These are phyloP conservation scores for Danio jaintianensis DNA, from an alignment of 2,797 vertebrate species.

Conservation along the genomic window DNA sequence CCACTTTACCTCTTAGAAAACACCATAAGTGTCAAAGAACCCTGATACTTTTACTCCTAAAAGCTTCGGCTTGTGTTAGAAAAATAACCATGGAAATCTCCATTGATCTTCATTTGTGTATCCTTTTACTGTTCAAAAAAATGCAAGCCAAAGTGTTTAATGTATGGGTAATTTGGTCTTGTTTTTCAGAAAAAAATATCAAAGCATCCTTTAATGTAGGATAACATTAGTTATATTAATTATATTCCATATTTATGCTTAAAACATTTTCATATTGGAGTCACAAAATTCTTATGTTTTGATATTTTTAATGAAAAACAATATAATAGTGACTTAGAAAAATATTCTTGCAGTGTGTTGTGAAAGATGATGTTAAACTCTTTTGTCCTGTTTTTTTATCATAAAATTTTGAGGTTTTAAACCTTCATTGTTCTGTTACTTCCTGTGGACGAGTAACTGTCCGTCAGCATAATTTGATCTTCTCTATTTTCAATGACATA, in stretches of 20 bases:
- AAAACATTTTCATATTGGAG: not conserved
- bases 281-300: not conserved
- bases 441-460: constrained; percentile 19
- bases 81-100: not conserved
- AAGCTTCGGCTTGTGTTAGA: constrained; percentile 17
- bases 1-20: constrained; percentile 23
- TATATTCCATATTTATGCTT: not conserved
- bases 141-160: constrained; percentile 40
- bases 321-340: constrained; percentile 2
- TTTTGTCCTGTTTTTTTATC: not conserved
- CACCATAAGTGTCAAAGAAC: not conserved
- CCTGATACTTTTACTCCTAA: constrained; percentile 27
- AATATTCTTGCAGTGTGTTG: not conserved
- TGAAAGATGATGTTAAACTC: constrained; percentile 5
- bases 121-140: constrained; percentile 2
- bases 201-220: not conserved
- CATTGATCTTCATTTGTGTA: not conserved
- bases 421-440: constrained; percentile 29
- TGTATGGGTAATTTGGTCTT: constrained; percentile 1
- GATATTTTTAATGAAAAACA: not conserved
- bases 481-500: constrained; percentile 1
- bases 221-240: not conserved
- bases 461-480: constrained; percentile 29
- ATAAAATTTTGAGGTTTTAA: constrained; percentile 26
- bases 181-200: constrained; percentile 8